Base-by-base conservation (phyloP, 2,888 invertebrate species). In the Zonitis immaculata region DNA sequence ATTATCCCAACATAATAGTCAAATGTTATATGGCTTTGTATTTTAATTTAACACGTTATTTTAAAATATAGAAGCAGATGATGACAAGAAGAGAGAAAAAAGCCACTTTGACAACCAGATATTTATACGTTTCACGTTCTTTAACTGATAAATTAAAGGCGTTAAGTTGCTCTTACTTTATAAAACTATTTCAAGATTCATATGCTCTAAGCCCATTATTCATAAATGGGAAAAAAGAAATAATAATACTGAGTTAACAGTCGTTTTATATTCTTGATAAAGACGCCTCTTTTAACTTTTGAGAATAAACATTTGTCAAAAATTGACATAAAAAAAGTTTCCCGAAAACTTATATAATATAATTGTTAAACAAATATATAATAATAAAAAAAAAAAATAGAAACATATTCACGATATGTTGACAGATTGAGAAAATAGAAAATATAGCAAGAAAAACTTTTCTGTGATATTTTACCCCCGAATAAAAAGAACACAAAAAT, bases 11-110 rank as follows among this genome's bases (percentile, higher is more conserved):
- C 35, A 32, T 47, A n/a, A n/a, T n/a, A n/a, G 12, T 30, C 14
- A 9, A 22, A 54, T 56, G 58, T 52, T 56, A 51, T 60, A n/a
- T n/a, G 56, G 45, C 12, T 45, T 56, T 52, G 52, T 52, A 50
- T 42, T 49, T 56, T 56, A 50, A 50, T 56, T 53, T 47, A 56
- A 51, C 51, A 46, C 51, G 47, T 47, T 51, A 42, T 30, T 49
- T 30, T 1, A 30, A 30, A 30, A 30, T n/a, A 12, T 12, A 12
- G 32, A 14, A 7, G 7, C 14, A 14, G 32, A 7, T 32, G 32
- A 32, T n/a, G n/a, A 14, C 6, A 12, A n/a, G n/a, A 7, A 6
- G 14, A 32, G 32, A 32, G n/a, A n/a, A n/a, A n/a, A n/a, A 32
- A 32, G 14, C 14, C 32, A 32, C 32, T 32, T 32, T 14, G 14